These are phyloP conservation scores for Achatina immaculata DNA, from an alignment of 1,140 invertebrate species.

Conservation along the genomic window DNA sequence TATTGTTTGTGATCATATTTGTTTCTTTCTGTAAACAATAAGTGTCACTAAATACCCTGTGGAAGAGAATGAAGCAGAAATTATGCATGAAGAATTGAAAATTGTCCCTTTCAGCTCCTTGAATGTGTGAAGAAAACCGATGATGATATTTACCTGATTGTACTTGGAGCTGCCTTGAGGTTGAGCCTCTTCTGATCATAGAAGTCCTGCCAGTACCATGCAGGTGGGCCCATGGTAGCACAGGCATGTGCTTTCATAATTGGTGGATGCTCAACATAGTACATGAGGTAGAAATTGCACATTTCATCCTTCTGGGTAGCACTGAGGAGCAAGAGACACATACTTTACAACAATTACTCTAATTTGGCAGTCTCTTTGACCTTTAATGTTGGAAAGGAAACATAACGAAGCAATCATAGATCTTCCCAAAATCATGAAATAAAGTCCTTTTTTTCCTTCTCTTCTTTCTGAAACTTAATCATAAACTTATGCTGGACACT, in stretches of 20 bases:
- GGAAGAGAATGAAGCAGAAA: not conserved
- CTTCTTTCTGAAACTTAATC: no score
- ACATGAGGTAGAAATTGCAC: constrained; percentile 72
- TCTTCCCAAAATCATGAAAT: no score
- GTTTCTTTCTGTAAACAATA: not conserved
- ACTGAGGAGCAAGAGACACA: constrained; percentile 49
- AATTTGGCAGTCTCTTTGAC: no score
- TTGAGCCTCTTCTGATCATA: constrained; percentile 43
- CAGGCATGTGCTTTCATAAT: constrained; percentile 48
- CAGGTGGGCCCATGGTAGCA: constrained; percentile 54
- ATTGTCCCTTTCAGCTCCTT: no score
- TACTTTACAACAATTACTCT: no score
- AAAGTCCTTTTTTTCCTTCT: no score
- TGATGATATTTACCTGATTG: constrained; percentile 51
- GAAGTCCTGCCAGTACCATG: constrained; percentile 58
- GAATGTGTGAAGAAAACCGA: no score
- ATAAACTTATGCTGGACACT: no score
- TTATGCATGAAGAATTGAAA: not conserved
- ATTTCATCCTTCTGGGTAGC: constrained; percentile 69
- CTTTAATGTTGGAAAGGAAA: no score
- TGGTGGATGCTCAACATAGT: constrained; percentile 55
- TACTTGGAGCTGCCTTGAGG: constrained; percentile 47
- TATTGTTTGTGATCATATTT: not conserved
- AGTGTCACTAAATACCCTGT: not conserved
- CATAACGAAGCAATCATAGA: no score